These are phyloP conservation scores for Asobara japonica DNA, from an alignment of 1,140 invertebrate species.

Conservation along the genomic window DNA sequence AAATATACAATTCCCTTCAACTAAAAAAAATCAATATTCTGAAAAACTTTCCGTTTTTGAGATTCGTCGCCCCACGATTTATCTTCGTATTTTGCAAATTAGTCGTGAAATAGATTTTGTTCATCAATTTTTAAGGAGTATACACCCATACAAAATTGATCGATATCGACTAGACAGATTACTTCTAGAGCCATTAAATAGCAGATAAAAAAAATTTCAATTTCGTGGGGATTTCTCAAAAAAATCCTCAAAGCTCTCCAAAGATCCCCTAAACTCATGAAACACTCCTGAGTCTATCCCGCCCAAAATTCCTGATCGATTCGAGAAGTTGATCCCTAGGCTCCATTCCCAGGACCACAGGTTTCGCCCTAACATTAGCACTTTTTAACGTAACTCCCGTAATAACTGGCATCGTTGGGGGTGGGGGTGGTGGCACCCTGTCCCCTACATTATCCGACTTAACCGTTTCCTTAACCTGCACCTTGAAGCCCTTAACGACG, in stretches of 20 bases:
- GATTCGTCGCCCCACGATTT: too few species aligned
- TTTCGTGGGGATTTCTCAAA: too few species aligned
- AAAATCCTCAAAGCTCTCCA: neutral
- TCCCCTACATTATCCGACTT: conserved; percentile 19
- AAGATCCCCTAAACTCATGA: conserved; percentile 10
- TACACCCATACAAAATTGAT: too few species aligned
- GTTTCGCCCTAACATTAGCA: conserved; percentile 47
- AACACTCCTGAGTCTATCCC: conserved; percentile 68
- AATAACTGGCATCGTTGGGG: conserved; percentile 64
- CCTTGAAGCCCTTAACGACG: conserved; percentile 51
- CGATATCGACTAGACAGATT: too few species aligned
- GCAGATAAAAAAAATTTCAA: too few species aligned
- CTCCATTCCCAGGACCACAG: conserved; percentile 60
- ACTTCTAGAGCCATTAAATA: too few species aligned
- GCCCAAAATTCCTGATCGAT: conserved; percentile 78
- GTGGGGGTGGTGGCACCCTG: conserved; percentile 28
- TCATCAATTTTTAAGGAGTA: too few species aligned
- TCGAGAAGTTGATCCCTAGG: conserved; percentile 74
- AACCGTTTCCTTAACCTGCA: neutral
- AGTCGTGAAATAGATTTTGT: too few species aligned
- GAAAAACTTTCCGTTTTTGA: too few species aligned
- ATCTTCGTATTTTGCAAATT: too few species aligned
- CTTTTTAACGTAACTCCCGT: conserved; percentile 61
- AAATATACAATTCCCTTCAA: too few species aligned
- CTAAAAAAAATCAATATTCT: too few species aligned